Conservation (phyloP, 2,888 invertebrate genomes). For the Thecophora atra region DNA sequence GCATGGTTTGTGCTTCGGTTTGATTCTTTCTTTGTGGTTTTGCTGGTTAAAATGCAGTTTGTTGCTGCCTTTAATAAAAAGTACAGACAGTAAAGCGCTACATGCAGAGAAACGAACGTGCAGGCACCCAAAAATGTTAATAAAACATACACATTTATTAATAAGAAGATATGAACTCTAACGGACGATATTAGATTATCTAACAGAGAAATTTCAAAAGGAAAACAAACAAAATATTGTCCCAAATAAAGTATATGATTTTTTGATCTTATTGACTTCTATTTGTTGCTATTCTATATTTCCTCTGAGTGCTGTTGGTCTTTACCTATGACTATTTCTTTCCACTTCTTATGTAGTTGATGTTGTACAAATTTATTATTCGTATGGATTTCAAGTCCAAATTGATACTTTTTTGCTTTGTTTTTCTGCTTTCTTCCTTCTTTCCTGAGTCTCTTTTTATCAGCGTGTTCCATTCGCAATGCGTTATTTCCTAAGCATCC, state of each 20-base stretch:
- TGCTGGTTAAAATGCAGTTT: no score
- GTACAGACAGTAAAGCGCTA: background rate
- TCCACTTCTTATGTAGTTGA: no score
- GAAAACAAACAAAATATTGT: no score
- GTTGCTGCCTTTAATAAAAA: background rate
- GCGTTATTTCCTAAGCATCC: background rate
- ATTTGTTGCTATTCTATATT: background rate
- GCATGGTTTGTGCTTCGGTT: no score
- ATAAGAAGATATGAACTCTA: no score
- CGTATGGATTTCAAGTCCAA: background rate
- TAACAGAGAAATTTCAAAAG: no score
- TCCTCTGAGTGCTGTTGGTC: no score
- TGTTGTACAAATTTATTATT: background rate
- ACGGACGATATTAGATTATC: no score
- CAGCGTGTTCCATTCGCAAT: background rate
- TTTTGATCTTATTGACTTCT: background rate
- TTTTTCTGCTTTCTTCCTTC: background rate
- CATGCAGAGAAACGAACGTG: background rate
- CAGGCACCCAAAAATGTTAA: background rate
- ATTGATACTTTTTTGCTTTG: constrained; percentile 8
- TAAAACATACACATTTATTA: background rate
- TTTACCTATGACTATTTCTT: no score
- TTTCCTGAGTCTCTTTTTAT: background rate
- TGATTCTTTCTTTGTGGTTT: no score
- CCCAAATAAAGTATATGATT: no score